Base-by-base conservation (phyloP, 2,888 invertebrate species). In the Apantesis nais region DNA sequence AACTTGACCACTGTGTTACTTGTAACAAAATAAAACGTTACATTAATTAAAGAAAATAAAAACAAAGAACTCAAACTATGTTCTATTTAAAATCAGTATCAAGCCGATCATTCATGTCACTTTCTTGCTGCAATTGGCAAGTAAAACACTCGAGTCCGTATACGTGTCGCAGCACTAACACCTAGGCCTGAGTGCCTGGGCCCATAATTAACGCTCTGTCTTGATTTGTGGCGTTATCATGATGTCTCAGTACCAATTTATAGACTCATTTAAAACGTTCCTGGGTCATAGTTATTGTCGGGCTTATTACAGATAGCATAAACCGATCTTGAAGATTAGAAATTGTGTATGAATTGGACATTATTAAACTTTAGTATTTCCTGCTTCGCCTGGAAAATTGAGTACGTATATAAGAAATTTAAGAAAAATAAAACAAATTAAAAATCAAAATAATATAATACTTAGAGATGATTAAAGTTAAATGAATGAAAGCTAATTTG, bases 171-270 rank as follows among this genome's bases (percentile, higher is more conserved):
- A 82, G 77, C 78, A 65, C 74, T 77, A 80, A 68, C 74, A 75
- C 75, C 68, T 62, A 71, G 71, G 68, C 65, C 72, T 79, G 73
- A 79, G 76, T 72, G 71, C 76, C 85, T 81, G 75, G 78, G 78
- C 77, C 75, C 83, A 86, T 90, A 91, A 90, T 91, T 90, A 90
- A 88, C 86, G 86, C 83, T 83, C 81, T 79, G 80, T 82, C 88
- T 90, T 92, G 90, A 92, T 92, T 91, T 91, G 91, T 90, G 85
- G 88, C 86, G 86, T 88, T 90, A 90, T 90, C 89, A 86, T 85
- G 86, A 84, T 85, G 87, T 87, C 90, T 82, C 80, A 83, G 79
- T 77, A 78, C 82, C 83, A 85, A 90, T 91, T 91, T 90, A 90
- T 91, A 75, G 88, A 78, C 74, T 81, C 82, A 81, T 85, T 88